Conservation (phyloP, 2,797 vertebrate species). For the Pteropus rufus region DNA sequence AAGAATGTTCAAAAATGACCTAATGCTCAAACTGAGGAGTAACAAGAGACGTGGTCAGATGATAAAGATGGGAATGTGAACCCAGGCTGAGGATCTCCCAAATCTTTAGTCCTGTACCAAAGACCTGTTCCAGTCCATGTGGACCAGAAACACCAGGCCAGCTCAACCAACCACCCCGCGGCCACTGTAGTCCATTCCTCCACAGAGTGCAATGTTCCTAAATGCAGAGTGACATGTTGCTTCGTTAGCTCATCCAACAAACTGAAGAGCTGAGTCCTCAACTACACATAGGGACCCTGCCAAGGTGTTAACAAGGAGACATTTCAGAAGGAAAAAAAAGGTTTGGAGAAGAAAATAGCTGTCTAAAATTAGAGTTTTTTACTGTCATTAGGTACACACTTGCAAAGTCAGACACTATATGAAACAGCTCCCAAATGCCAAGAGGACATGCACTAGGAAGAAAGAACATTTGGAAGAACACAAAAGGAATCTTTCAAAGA, state of each 20-base stretch:
- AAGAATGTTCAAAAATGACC: neutral
- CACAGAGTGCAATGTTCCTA: neutral
- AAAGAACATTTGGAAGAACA: neutral
- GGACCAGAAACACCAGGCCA: neutral
- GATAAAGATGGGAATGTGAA: neutral
- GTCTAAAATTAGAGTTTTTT: slow-evolving; percentile 48
- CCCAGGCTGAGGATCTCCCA: neutral
- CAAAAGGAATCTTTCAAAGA: slow-evolving; percentile 10
- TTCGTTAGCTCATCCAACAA: neutral
- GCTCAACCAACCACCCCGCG: neutral
- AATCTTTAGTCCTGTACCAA: neutral
- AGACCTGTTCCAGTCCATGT: neutral
- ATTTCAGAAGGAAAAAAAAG: slow-evolving; percentile 16
- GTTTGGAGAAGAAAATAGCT: neutral
- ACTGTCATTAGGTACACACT: neutral
- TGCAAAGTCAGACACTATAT: slow-evolving; percentile 23
- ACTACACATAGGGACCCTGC: neutral
- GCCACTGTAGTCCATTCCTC: neutral
- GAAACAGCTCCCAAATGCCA: slow-evolving; percentile 31
- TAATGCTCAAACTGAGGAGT: neutral
- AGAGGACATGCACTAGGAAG: neutral
- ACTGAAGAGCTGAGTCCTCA: neutral
- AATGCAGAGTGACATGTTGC: neutral
- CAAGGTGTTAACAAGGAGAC: slow-evolving; percentile 10
- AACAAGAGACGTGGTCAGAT: neutral